Conservation (phyloP, 2,113 vertebrate genomes). For the Vulpes vulpes region DNA sequence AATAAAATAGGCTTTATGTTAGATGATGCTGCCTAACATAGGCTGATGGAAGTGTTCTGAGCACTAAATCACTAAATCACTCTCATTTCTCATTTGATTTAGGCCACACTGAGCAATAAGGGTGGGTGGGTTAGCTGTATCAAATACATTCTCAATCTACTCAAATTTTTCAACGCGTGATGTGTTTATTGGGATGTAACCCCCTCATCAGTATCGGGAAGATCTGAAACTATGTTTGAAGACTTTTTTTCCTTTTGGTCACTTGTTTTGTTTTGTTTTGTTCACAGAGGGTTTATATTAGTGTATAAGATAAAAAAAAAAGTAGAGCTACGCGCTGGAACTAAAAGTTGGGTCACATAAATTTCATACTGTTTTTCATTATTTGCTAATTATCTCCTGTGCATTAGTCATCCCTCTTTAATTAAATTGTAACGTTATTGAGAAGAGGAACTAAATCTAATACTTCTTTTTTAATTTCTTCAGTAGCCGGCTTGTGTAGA, state of each 20-base stretch:
- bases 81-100: neutral
- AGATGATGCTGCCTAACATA: neutral
- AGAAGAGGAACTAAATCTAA: conserved; percentile 51
- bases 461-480: conserved; percentile 16
- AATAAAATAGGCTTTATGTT: neutral
- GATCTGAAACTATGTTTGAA: neutral
- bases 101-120: neutral
- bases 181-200: neutral
- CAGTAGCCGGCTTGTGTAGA: neutral
- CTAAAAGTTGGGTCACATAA: conserved; percentile 57
- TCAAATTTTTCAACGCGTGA: neutral
- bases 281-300: neutral
- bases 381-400: conserved; percentile 75
- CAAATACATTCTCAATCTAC: neutral
- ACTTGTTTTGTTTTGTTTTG: neutral
- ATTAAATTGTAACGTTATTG: conserved; percentile 74
- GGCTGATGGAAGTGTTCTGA: neutral
- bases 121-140: neutral
- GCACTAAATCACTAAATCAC: neutral
- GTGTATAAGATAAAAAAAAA: conserved; percentile 42
- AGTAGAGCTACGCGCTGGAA: neutral
- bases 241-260: neutral
- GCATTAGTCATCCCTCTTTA: conserved; percentile 71
- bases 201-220: neutral
- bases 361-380: conserved; percentile 77